Percentiles rank a stretch among this genome's conserved stretches.
Conservation (phyloP, 2,113 vertebrate genomes). For the Carollia perspicillata region DNA sequence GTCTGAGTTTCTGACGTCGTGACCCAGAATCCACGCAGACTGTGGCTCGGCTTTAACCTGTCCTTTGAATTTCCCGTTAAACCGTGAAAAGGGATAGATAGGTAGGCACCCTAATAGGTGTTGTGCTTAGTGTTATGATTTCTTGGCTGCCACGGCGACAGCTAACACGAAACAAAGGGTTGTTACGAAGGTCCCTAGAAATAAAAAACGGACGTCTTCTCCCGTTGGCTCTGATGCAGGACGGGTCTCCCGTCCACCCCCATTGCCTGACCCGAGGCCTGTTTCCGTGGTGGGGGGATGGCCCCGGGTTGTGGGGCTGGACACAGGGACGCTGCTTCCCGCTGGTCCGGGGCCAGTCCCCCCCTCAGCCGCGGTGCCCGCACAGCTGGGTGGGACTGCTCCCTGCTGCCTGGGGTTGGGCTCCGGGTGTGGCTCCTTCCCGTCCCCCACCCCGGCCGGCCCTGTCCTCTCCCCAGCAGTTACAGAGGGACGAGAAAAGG, state of each 20-base stretch:
- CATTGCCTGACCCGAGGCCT: background rate
- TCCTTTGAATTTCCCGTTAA: background rate
- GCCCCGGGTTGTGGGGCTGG: background rate
- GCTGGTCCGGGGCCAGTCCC: too few species aligned
- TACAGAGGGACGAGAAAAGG: too few species aligned
- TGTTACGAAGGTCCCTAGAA: background rate
- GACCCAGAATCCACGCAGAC: background rate
- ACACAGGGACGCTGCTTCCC: background rate
- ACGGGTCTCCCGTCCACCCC: background rate
- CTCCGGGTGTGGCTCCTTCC: too few species aligned
- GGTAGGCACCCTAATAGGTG: too few species aligned
- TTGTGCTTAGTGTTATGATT: background rate
- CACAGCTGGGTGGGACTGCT: too few species aligned
- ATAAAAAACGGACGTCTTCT: background rate
- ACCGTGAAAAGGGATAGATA: background rate
- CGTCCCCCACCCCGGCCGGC: too few species aligned
- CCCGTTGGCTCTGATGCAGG: background rate
- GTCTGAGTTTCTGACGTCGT: background rate
- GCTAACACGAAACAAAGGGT: background rate
- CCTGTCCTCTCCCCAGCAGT: too few species aligned
- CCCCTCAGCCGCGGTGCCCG: too few species aligned
- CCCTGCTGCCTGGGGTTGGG: too few species aligned
- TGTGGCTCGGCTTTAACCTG: background rate
- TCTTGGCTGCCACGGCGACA: background rate
- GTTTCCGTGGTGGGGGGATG: background rate